Conservation (phyloP, 2,113 vertebrate species). For the Acanthochromis polyacanthus region DNA sequence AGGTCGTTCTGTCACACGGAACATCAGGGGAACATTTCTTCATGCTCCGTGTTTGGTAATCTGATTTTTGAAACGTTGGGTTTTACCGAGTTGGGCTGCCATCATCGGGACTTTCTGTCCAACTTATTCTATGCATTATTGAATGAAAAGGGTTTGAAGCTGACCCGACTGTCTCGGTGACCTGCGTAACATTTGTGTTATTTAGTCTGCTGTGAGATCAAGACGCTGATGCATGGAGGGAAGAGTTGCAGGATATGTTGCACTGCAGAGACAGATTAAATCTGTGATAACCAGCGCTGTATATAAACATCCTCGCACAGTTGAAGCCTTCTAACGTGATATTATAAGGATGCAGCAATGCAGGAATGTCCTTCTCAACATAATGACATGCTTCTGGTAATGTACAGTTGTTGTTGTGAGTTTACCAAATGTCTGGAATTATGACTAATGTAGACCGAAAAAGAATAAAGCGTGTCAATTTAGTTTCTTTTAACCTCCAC, state of each 20-base stretch:
- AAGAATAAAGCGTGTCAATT: slow-evolving; percentile 3
- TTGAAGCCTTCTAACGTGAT: slow-evolving; percentile 10
- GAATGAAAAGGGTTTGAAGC: neutral
- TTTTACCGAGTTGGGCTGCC: neutral
- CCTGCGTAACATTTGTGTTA: slow-evolving; percentile 11
- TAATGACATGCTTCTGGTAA: neutral
- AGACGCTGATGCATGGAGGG: slow-evolving; percentile 40
- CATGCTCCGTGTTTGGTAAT: slow-evolving; percentile 7
- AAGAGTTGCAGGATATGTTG: slow-evolving; percentile 75
- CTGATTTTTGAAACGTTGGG: slow-evolving; percentile 3
- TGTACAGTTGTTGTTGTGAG: neutral
- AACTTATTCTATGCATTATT: neutral
- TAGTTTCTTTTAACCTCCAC: slow-evolving; percentile 12
- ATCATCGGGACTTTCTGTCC: neutral
- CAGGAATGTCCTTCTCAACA: neutral
- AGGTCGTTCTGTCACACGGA: slow-evolving; percentile 4
- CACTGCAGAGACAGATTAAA: slow-evolving; percentile 62
- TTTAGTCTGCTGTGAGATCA: slow-evolving; percentile 34
- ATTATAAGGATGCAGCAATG: neutral
- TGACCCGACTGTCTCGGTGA: slow-evolving; percentile 25
- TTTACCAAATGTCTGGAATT: neutral
- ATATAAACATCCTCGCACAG: slow-evolving; percentile 51
- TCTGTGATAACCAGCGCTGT: slow-evolving; percentile 52
- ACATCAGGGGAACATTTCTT: slow-evolving; percentile 13
- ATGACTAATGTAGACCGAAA: neutral